Base-by-base conservation (phyloP, 2,797 vertebrate genomes). In the Danio albolineatus region DNA sequence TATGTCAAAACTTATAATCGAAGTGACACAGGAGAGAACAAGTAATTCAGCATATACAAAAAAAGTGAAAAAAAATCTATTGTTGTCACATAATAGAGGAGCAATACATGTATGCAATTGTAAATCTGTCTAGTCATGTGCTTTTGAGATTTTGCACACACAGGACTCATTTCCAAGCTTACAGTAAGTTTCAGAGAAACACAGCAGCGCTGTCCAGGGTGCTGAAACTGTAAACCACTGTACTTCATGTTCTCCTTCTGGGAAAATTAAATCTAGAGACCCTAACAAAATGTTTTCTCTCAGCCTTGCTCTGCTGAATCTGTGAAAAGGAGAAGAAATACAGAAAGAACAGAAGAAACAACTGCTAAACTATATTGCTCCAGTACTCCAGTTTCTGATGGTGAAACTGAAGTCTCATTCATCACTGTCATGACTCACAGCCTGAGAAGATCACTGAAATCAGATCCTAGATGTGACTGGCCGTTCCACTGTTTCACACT, bases 131-230 rank as follows among this genome's bases (percentile, higher is more conserved):
- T n/a, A n/a, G 10, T 71, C 4, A 6, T 8, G 9, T 1, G 5
- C 5, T 59, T 28, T n/a, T 17, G 10, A 48, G 16, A 21, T 3
- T 56, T 48, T 13, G 28, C n/a, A 10, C 1, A 60, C 60, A 48
- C 16, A 28, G 28, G n/a, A 5, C 36, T 69, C 16, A 36, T 14
- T 10, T n/a, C 4, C 9, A 43, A 62, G 43, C 39, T 6, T 46
- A 64, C 28, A 43, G 48, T 43, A 51, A 6, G 28, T 39, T 51
- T 41, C 10, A 62, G 28, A 51, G 10, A 62, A 19, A 9, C 0
- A 2, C 10, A 4, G 0, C 2, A 39, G 80, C 54, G 85, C 85
- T 88, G 76, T 88, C 85, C 85, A 78, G 41, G 84, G 87, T 88
- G 67, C 87, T 88, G 87, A 87, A 86, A 4, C 57, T 16, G 2